Evolutionary conservation across 2,888 invertebrate genomes (phyloP).

Genomic region (Erebia aethiops): DNA sequence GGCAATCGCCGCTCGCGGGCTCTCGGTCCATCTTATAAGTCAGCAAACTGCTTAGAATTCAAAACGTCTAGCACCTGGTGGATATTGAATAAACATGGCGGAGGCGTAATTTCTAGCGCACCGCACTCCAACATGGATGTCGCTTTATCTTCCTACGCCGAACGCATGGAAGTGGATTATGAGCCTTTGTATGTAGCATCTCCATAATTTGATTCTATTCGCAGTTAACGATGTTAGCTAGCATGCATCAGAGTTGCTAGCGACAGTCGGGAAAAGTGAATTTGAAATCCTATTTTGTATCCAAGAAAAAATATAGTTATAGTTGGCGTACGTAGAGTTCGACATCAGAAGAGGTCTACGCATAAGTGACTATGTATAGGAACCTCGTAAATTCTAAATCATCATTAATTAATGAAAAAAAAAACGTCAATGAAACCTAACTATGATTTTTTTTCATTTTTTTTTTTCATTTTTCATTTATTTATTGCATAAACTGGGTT

Average conservation of each 20-base stretch:
- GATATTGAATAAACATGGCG: constrained; percentile 79
- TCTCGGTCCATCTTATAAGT: constrained; percentile 40
- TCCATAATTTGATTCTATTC: constrained; percentile 6
- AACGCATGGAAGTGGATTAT: constrained; percentile 1
- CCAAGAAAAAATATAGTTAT: no score
- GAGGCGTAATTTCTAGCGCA: constrained; percentile 57
- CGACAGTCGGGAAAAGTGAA: background rate
- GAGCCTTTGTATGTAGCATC: constrained; percentile 2
- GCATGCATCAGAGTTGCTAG: background rate
- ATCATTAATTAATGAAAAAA: no score
- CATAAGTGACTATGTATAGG: no score
- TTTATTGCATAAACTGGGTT: no score
- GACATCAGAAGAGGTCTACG: no score
- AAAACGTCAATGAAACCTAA: no score
- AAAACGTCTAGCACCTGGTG: constrained; percentile 61
- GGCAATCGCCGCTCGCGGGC: background rate
- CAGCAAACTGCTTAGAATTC: constrained; percentile 69
- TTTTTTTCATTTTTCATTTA: no score
- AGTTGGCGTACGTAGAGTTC: no score
- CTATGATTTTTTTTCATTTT: no score
- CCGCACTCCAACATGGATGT: constrained; percentile 23
- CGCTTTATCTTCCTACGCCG: constrained; percentile 9
- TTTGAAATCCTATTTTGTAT: no score
- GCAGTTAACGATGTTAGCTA: background rate
- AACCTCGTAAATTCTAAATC: no score